Evolutionary conservation across 2,113 vertebrate species (phyloP).

Genomic region (Sander vitreus): DNA sequence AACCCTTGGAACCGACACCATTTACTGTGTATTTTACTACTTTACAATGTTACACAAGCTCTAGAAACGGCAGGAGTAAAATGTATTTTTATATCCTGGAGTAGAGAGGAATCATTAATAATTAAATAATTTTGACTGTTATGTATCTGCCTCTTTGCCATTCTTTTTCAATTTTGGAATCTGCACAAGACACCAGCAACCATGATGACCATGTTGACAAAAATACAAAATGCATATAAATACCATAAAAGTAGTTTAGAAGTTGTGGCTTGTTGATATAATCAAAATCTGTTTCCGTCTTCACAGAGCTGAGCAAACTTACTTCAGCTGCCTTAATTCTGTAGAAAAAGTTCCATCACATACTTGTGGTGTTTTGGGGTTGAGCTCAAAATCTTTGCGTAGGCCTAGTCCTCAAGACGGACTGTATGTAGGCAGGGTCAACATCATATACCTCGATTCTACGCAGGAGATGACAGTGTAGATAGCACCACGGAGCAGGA

Average conservation of each 20-base stretch:
- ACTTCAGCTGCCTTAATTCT: no score
- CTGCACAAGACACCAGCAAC: not conserved
- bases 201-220: not conserved
- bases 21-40: not conserved
- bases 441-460: no score
- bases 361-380: no score
- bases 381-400: no score
- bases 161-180: not conserved
- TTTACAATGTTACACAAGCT: not conserved
- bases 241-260: not conserved
- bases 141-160: not conserved
- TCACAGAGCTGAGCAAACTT: no score
- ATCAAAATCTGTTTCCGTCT: no score
- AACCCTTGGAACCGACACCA: not conserved
- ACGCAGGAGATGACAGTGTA: no score
- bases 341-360: no score
- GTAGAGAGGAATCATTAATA: not conserved
- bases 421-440: no score
- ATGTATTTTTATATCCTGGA: not conserved
- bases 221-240: constrained; percentile 27
- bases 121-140: not conserved
- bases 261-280: no score
- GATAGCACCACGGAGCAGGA: no score
- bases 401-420: no score
- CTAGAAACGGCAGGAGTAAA: not conserved